Percentiles rank a stretch among this genome's conserved stretches.
Conservation (phyloP, 2,113 vertebrate genomes). For the Apteryx mantelli region DNA sequence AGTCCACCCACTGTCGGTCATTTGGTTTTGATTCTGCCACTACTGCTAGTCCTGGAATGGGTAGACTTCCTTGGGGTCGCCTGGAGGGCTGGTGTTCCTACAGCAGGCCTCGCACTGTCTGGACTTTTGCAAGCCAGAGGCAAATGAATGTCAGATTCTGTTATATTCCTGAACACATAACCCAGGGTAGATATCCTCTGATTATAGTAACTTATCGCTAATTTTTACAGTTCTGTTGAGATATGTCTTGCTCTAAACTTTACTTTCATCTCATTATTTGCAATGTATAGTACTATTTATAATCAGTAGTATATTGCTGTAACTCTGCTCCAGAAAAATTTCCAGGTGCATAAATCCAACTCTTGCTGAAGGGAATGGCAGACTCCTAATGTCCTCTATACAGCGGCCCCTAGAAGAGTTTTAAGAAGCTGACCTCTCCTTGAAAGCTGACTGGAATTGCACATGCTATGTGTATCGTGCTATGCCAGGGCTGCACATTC, state of each 20-base stretch:
- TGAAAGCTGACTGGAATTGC: background rate
- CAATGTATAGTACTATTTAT: background rate
- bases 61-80: background rate
- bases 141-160: background rate
- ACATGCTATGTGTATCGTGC: background rate
- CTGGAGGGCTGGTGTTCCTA: background rate
- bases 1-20: rapidly evolving
- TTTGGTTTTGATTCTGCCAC: background rate
- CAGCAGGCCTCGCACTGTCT: background rate
- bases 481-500: background rate
- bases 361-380: background rate
- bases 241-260: background rate
- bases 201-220: background rate
- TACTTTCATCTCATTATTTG: background rate
- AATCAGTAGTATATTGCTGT: background rate
- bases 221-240: background rate
- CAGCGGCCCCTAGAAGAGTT: background rate
- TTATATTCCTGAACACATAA: background rate
- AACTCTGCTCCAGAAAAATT: background rate
- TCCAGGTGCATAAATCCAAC: background rate
- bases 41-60: background rate
- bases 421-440: background rate
- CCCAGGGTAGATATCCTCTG: background rate
- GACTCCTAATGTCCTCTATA: background rate
- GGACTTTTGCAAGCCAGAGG: background rate